Base-by-base conservation (phyloP, 2,888 invertebrate genomes). In the Nomada fabriciana region DNA sequence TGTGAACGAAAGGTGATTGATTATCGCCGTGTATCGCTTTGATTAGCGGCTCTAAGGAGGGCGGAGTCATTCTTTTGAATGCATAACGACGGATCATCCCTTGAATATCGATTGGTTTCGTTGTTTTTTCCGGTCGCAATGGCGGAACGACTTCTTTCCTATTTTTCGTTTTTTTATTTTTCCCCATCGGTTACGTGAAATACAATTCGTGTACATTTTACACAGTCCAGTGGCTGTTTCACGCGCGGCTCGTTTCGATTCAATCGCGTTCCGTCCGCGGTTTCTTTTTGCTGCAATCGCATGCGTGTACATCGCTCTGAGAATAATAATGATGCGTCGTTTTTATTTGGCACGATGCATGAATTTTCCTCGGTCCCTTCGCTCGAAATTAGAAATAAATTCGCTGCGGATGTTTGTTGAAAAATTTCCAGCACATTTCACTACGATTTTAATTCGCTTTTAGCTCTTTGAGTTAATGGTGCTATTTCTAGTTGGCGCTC, bases 1-100 rank as follows among this genome's bases (percentile, higher is more conserved):
- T 55, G 67, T 52, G 60, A 71, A 74, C 64, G 75, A 68, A 72
- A 78, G 75, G 68, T 75, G 60, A 83, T 83, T 82, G 82, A 83
- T 83, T 83, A 82, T 67, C 53, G 25, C 36, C 50, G 53, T 64
- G 61, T 55, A 68, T 60, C 75, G 78, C 60, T 69, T 82, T 60
- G 78, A 83, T 84, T 79, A 76, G 73, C 59, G 59, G 50, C 29
- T 61, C 11, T 15, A 59, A 78, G 67, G 59, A 70, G 55, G 18
- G 52, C 11, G 36, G 7, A 25, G n/a, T 23, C 57, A 36, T 52
- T 23, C 47, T n/a, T 23, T 71, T 50, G 59, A 25, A 20, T 15
- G 29, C 50, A n/a, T 60, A 59, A 60, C 29, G 59, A 23, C 13
- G 25, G 25, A 59, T 25, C 50, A 13, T 15, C 9, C 29, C 11